Evolutionary conservation across 2,888 invertebrate species (phyloP).

Genomic region (Lathronympha strigana): DNA sequence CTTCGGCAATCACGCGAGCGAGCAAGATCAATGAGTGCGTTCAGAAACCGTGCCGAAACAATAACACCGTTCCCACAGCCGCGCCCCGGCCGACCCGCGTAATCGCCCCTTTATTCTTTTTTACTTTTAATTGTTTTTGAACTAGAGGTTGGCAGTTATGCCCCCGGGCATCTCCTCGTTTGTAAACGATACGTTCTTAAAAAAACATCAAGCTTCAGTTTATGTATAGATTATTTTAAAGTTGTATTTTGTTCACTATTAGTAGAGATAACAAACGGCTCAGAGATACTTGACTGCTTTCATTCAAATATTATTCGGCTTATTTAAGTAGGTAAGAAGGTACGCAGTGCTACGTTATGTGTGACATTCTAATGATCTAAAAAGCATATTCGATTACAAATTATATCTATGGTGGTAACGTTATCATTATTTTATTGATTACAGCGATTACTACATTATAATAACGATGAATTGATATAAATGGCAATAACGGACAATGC

Average conservation of each 20-base stretch:
- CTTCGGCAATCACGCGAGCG: constrained; percentile 49
- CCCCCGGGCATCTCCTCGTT: constrained; percentile 64
- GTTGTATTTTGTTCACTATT: not conserved
- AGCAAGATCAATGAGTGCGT: constrained; percentile 60
- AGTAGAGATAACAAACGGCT: constrained; percentile 20
- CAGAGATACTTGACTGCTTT: not conserved
- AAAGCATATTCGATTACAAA: constrained; percentile 17
- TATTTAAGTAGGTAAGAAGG: too few relatives aligned
- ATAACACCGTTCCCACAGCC: constrained; percentile 70
- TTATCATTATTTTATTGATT: constrained; percentile 43
- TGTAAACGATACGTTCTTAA: constrained; percentile 54
- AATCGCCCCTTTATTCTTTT: constrained; percentile 52
- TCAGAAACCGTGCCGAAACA: constrained; percentile 59
- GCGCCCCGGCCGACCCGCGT: constrained; percentile 63
- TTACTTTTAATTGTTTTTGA: constrained; percentile 76
- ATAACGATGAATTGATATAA: constrained; percentile 36
- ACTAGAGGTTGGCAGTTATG: constrained; percentile 69
- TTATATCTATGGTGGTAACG: constrained; percentile 10
- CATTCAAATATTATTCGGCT: not conserved
- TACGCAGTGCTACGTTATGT: not conserved
- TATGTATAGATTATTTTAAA: constrained; percentile 39
- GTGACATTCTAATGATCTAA: constrained; percentile 12
- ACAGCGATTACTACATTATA: constrained; percentile 20
- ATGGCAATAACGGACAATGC: constrained; percentile 33
- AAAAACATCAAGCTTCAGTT: constrained; percentile 40